These are phyloP conservation scores for Vombatus ursinus DNA, from an alignment of 2,113 vertebrate genomes.

Conservation along the genomic window DNA sequence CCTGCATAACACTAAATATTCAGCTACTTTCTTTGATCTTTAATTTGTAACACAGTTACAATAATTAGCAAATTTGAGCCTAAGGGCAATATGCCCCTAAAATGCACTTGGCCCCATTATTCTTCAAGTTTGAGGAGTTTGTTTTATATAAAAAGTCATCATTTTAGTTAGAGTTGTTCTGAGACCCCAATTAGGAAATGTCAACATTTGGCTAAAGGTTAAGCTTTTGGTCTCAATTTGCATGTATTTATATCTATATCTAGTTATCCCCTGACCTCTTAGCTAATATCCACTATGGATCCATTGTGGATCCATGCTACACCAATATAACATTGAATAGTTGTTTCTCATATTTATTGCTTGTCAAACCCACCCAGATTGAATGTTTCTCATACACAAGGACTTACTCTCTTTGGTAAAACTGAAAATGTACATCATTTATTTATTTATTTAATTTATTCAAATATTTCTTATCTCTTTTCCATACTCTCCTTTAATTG, in stretches of 20 bases:
- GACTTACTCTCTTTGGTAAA: no score
- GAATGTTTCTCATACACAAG: neutral
- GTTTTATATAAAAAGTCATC: neutral
- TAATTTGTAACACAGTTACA: neutral
- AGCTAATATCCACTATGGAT: no score
- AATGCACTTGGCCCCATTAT: neutral
- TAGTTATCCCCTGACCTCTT: no score
- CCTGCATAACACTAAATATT: neutral
- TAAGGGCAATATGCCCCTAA: no score
- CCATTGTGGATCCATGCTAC: no score
- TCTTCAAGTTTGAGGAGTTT: neutral
- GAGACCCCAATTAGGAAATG: neutral
- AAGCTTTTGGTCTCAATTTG: neutral
- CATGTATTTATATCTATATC: no score
- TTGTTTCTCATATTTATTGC: neutral
- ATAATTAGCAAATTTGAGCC: neutral
- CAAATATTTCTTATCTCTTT: no score
- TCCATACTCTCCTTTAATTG: no score
- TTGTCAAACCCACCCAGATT: neutral
- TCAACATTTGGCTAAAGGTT: neutral
- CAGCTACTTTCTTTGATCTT: neutral
- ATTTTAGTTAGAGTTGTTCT: neutral
- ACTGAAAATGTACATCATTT: no score
- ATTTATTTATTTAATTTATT: no score
- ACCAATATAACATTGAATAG: neutral